Conservation (phyloP, 2,113 vertebrate species). For the Aspidoscelis tigris region DNA sequence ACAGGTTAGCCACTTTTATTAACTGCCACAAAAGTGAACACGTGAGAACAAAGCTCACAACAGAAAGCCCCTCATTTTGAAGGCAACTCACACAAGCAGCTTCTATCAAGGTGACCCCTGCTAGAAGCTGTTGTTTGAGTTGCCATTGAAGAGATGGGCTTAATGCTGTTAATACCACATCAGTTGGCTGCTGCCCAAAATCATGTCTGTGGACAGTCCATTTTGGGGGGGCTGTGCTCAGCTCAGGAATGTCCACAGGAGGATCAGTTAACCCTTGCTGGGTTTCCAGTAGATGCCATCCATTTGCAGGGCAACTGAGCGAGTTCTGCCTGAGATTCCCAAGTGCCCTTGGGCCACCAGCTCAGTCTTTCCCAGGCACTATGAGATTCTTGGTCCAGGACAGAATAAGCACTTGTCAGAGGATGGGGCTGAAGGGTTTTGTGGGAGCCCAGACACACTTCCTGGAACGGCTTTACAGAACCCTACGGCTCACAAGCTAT, state of each 20-base stretch:
- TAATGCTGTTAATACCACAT: constrained; percentile 40
- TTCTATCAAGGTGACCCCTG: constrained; percentile 4
- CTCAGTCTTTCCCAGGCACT: background rate
- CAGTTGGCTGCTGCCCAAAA: constrained; percentile 19
- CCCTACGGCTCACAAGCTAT: no score
- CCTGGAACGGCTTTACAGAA: no score
- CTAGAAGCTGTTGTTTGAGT: background rate
- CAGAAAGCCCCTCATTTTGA: background rate
- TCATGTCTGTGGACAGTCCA: background rate
- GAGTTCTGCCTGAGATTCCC: background rate
- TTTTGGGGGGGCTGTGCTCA: background rate
- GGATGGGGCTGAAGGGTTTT: background rate
- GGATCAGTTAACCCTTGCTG: background rate
- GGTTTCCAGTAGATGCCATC: background rate
- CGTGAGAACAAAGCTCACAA: background rate
- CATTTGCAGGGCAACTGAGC: background rate
- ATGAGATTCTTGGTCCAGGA: background rate
- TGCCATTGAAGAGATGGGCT: accelerated
- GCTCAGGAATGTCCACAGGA: background rate
- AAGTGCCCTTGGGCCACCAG: no score
- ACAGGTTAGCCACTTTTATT: background rate
- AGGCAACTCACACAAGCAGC: no score
- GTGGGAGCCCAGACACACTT: no score
- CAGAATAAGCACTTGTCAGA: background rate
- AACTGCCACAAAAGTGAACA: background rate